These are phyloP conservation scores for Griposia aprilina DNA, from an alignment of 2,888 invertebrate species.

Conservation along the genomic window DNA sequence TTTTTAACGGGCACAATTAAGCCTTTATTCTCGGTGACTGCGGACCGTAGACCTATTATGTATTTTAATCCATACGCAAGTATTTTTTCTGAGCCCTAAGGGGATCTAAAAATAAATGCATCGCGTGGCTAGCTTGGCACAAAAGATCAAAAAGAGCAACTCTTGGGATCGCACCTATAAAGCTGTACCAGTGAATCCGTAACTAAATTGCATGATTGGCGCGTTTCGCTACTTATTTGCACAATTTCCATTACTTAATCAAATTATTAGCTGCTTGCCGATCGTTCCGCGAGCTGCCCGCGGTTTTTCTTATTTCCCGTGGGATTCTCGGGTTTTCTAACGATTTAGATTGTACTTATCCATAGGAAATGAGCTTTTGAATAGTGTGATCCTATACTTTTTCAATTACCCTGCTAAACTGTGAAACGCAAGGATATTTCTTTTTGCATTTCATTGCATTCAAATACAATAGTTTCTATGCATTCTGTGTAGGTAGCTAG, in stretches of 20 bases:
- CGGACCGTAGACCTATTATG: conserved; percentile 52
- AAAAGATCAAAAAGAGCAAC: conserved; percentile 50
- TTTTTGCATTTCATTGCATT: background rate
- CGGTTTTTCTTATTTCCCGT: conserved; percentile 68
- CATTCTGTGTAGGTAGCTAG: background rate
- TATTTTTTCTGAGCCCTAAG: conserved; percentile 56
- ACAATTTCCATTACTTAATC: conserved; percentile 67
- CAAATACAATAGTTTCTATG: background rate
- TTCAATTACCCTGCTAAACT: conserved; percentile 19
- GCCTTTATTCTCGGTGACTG: conserved; percentile 58
- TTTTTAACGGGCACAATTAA: conserved; percentile 55
- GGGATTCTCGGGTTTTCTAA: conserved; percentile 64
- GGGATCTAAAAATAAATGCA: conserved; percentile 61
- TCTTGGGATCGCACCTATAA: conserved; percentile 45
- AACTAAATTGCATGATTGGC: conserved; percentile 56
- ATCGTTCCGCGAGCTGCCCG: conserved; percentile 62
- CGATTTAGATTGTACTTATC: conserved; percentile 48
- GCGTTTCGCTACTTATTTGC: conserved; percentile 62
- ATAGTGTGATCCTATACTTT: conserved; percentile 41
- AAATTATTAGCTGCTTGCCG: conserved; percentile 66
- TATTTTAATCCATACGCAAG: conserved; percentile 57
- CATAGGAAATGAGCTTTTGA: conserved; percentile 52
- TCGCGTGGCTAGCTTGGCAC: conserved; percentile 58
- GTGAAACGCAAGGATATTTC: conserved; percentile 4
- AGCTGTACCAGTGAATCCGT: conserved; percentile 52